Base-by-base conservation (phyloP, 1,140 invertebrate species). In the Stegodyphus mimosarum region DNA sequence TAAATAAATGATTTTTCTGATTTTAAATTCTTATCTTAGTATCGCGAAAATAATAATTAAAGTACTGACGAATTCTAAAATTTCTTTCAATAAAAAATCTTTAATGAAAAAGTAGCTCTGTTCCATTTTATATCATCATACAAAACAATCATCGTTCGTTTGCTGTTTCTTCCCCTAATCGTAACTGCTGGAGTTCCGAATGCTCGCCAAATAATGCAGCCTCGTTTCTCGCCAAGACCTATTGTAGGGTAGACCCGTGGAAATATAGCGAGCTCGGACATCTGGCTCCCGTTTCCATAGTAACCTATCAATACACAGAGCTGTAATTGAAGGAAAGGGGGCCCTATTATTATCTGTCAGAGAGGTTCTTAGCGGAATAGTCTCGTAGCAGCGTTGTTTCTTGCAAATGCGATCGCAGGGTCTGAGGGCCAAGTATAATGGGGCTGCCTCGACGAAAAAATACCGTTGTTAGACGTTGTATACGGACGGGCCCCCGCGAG, bases 251-350 rank as follows among this genome's bases (percentile, higher is more conserved):
- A 81, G 78, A 60, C 78, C 81, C 81, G 81, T 84, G 81, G 81
- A 84, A 81, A 81, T 73, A 73, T 72, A 73, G 70, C n/a, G 55
- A 81, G 49, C 81, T 84, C 81, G 73, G 81, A 84, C 81, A 84
- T 75, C 81, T 84, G 81, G 81, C 81, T 84, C 81, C 81, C 81
- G 81, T 84, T 69, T 55, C 81, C 81, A 67, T 76, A 60, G 81
- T 18, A 84, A 84, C 81, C 81, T 84, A 84, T 84, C 81, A 76
- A 84, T 84, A 84, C 81, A 84, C 81, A 83, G 80, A 63, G 71
- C 80, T 83, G 80, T 83, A 83, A 83, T 83, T 83, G 80, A 83
- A 83, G 80, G 80, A 83, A 83, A 81, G 80, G 80, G 80, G 80
- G 80, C 70, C 80, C 80, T 83, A 83, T 83, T 83, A 83, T 83